Base-by-base conservation (phyloP, 53 echinoderm and acorn worm species). In the Luidia sarsii region DNA sequence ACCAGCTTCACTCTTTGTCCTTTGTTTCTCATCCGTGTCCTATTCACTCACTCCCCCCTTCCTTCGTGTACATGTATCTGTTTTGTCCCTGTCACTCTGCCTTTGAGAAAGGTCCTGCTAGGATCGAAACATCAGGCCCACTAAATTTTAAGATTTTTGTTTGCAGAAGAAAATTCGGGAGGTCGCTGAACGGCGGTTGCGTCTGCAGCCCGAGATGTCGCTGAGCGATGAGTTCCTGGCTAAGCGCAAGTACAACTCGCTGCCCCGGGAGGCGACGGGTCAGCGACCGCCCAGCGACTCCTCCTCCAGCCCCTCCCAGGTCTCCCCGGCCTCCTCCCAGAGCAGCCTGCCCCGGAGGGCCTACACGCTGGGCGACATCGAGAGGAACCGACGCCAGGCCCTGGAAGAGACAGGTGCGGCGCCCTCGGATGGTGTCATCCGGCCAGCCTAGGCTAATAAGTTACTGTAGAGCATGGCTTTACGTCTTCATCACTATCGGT, bases 221-320 rank as follows among this genome's bases (percentile, higher is more conserved):
- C 84, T 95, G 2, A 95, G 95, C 38, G 95, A 95, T 50, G 95
- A 95, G 81, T 95, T 82, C 80, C 87, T 95, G 8, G 89, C 92
- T 10, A 80, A 68, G 52, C 86, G 95, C 36, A 94, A 94, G 75
- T 81, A 50, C 32, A 72, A 88, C 28, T 85, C 82, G 23, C 55
- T 61, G 31, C 57, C 75, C 0, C 67, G 87, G 19, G 50, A 67
- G 21, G 49, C 32, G 33, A 39, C 4, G 38, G 19, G 34, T 0
- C 55, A 43, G 30, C 74, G 65, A 14, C 39, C 66, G 9, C 50
- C 52, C 49, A 65, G 53, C n/a, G 49, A 61, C 14, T 35, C 80
- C 2, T 62, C 62, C n/a, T 50, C 65, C 33, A 65, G 65, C 50
- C 80, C 80, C 36, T 80, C 41, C 23, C 64, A 85, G 51, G 30